Evolutionary conservation across 2,888 invertebrate species (phyloP), one percentile per base, ranked within the genome.

Genomic region (Phrixothrix hirtus): DNA sequence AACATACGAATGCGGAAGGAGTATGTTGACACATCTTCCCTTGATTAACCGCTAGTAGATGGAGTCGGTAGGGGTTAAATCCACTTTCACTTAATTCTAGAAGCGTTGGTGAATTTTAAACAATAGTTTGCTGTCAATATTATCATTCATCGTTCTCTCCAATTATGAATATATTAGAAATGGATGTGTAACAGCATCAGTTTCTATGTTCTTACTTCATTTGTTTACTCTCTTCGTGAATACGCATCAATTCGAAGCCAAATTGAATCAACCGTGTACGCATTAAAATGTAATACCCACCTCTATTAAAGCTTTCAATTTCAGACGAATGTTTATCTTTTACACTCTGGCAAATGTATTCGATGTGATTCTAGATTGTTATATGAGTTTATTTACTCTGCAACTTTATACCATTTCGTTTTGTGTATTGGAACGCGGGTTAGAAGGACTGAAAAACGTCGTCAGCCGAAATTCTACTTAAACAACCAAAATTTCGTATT

Each of bases 221-320:
- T 50, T 57, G 68, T 71, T 71, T 71, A 68, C 70, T 59, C 64
- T 63, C 61, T 58, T 67, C 65, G 60, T 63, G 68, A 67, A 66
- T 65, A 71, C 67, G 66, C 70, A 68, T 56, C 51, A 47, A 53
- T 53, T 48, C 47, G 68, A 58, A 65, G 66, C 64, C 68, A 70
- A 72, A 74, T 74, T 73, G 72, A 74, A 73, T 74, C 71, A 71
- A 62, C 63, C 67, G 61, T 63, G 64, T 63, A 64, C 65, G 68
- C 68, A 69, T 72, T 73, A 72, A 74, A 75, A 73, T 75, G 74
- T 73, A 68, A 70, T 66, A 69, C 65, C 71, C 71, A 73, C 72
- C 72, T 72, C 72, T 69, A 70, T 71, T 69, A 68, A 67, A 67
- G 72, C 73, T 73, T 73, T 73, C 73, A 72, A 74, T 74, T 75